Percentiles rank a stretch among this genome's conserved stretches.
phyloP scores from a whole-genome alignment of 2,113 vertebrate species.

The Cynoglossus semilaevis region DNA sequence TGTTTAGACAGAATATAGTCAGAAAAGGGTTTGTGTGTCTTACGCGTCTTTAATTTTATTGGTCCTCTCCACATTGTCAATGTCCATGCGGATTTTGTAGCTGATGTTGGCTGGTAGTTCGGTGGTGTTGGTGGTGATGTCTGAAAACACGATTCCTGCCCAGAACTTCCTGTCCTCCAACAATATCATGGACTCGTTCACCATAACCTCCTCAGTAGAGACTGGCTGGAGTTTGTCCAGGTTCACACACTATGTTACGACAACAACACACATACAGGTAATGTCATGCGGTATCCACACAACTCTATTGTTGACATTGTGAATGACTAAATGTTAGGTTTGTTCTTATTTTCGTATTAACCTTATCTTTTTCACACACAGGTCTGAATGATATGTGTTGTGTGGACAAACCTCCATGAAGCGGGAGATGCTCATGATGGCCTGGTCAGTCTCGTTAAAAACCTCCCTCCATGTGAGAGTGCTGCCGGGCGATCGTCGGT shows the following conservation, averaged over 20 bases:
- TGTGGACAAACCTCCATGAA: constrained; percentile 89
- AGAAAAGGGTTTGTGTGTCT: constrained; percentile 27
- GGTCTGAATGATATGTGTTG: neutral
- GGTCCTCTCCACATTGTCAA: constrained; percentile 96
- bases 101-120: constrained; percentile 85
- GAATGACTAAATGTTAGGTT: no score
- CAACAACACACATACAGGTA: constrained; percentile 16
- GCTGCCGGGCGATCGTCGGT: constrained; percentile 54
- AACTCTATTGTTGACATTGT: no score
- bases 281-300: neutral
- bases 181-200: constrained; percentile 87
- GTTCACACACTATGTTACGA: constrained; percentile 85
- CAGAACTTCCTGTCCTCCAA: constrained; percentile 93
- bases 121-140: constrained; percentile 72
- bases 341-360: no score
- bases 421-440: constrained; percentile 86
- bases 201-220: constrained; percentile 83
- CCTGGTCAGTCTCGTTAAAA: constrained; percentile 91
- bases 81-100: constrained; percentile 99
- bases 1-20: no score
- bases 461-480: constrained; percentile 88
- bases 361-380: neutral
- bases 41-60: constrained; percentile 99
- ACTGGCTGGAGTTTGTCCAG: constrained; percentile 92
- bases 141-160: constrained; percentile 92